Evolutionary conservation across 1,140 invertebrate species (phyloP), one percentile per base, ranked within the genome.

Genomic region (Delia radicum): DNA sequence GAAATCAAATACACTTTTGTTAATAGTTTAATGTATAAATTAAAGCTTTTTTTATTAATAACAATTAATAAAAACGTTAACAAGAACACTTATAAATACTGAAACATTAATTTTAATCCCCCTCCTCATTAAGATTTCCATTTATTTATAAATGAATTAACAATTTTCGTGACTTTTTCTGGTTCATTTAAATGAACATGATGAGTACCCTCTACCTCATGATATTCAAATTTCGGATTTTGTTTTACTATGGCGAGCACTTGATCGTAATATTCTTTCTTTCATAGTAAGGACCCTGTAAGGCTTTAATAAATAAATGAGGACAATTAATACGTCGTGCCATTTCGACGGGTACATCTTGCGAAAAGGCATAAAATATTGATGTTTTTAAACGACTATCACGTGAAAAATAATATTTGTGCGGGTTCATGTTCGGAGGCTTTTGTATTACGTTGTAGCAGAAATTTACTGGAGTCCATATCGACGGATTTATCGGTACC

Each of bases 181-280:
- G 93, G 90, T 79, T 92, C 87, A 74, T 91, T 93, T 48, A 95
- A 87, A 84, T 95, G 93, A 10, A 93, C 87, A 84, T 94, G 93
- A 87, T 95, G 94, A 7, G 89, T 91, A 13, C 93, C 93, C n/a
- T 90, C 87, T 0, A 94, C 83, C 77, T 90, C 88, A 65, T 90
- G 87, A 75, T 88, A 89, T 79, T 90, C 87, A 81, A 92, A 93
- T 31, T 90, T 87, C 1, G 86, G 83, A 80, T 90, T 91, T 71
- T 83, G 82, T 73, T 85, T 83, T 27, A 93, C 81, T 8, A 90
- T 80, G 33, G 89, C 87, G 2, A 91, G 46, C 48, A 90, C 87
- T 75, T 89, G 88, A 29, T 89, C 87, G 78, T 88, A 89, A 75
- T 88, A 79, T 79, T 89, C 87, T 76, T 88, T 86, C 10, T 87